phyloP scores from a whole-genome alignment of 2,888 invertebrate species.

The Nasonia oneida region DNA sequence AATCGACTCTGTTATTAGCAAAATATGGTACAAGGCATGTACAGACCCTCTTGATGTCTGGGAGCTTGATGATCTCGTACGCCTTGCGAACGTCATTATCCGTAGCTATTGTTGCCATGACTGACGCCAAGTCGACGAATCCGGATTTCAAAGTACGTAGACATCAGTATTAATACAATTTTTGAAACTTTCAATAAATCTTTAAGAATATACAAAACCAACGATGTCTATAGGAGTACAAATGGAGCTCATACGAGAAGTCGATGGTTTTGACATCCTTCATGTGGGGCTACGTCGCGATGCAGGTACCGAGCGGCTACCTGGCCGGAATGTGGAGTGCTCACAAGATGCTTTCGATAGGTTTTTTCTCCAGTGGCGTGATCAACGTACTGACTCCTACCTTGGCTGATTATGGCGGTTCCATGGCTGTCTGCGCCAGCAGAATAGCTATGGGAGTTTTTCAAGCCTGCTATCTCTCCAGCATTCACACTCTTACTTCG shows the following conservation, averaged over 20 bases:
- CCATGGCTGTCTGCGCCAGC: constrained; percentile 83
- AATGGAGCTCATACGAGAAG: constrained; percentile 82
- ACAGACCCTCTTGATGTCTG: constrained; percentile 81
- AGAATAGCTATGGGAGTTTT: constrained; percentile 88
- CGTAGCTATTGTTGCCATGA: constrained; percentile 81
- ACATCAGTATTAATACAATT: neutral
- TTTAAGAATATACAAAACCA: neutral
- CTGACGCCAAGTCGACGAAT: constrained; percentile 68
- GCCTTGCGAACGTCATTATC: constrained; percentile 81
- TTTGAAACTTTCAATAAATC: no score
- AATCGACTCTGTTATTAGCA: constrained; percentile 51
- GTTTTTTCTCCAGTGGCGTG: constrained; percentile 77
- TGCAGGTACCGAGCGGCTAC: constrained; percentile 86
- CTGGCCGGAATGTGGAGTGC: constrained; percentile 81
- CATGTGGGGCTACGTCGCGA: constrained; percentile 88
- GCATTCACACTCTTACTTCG: constrained; percentile 85
- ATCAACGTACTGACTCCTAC: constrained; percentile 79
- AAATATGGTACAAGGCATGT: constrained; percentile 81
- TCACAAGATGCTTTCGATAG: constrained; percentile 73
- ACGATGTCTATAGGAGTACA: constrained; percentile 79
- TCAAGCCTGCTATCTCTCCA: constrained; percentile 87
- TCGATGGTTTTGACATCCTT: constrained; percentile 84
- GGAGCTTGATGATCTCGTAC: constrained; percentile 80
- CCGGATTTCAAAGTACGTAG: constrained; percentile 38
- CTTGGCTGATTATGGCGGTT: constrained; percentile 81